Base-by-base conservation (phyloP, 2,888 invertebrate genomes). In the Melieria picta region DNA sequence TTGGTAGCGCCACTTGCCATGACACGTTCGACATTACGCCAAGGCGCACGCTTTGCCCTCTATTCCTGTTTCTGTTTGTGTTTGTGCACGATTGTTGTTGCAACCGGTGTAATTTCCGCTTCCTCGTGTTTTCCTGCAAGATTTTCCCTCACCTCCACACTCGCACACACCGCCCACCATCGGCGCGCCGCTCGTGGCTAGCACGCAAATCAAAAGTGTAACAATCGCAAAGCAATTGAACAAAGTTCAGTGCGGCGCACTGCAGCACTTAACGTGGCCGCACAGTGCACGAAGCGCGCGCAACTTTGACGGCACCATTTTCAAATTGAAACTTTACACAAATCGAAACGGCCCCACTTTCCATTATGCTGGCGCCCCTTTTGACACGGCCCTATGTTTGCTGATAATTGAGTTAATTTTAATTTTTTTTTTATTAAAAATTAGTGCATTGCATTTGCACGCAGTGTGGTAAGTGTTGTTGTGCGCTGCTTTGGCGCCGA, bases 161-260 rank as follows among this genome's bases (percentile, higher is more conserved):
- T 30, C 30, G 3, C 30, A 3, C 30, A 30, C 30, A 30, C 30
- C 30, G 30, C 30, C 30, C 30, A 30, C 30, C 30, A 30, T 30
- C 3, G 30, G 30, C 30, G 30, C 30, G 30, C 30, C 30, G 30
- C 30, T 30, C 3, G 30, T 30, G 30, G 30, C 45, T 47, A 60
- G 65, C 74, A 74, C 66, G 74, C 74, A 72, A 74, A 30, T 63
- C 50, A 58, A 67, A 30, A 45, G 3, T 56, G n/a, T 57, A 16
- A 57, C 62, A 58, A 58, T 58, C 30, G 5, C 58, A 30, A 30
- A 30, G 42, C 16, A 58, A 58, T n/a, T 30, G 10, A 13, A 58
- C 30, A 42, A 58, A 58, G 42, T 58, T 5, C 11, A 13, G 42
- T 58, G 58, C 16, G 30, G 30, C 30, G 58, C 16, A 58, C n/a